Percentiles rank a stretch among this genome's conserved stretches.
phyloP scores from a whole-genome alignment of 2,113 vertebrate species.

The Columbina picui region DNA sequence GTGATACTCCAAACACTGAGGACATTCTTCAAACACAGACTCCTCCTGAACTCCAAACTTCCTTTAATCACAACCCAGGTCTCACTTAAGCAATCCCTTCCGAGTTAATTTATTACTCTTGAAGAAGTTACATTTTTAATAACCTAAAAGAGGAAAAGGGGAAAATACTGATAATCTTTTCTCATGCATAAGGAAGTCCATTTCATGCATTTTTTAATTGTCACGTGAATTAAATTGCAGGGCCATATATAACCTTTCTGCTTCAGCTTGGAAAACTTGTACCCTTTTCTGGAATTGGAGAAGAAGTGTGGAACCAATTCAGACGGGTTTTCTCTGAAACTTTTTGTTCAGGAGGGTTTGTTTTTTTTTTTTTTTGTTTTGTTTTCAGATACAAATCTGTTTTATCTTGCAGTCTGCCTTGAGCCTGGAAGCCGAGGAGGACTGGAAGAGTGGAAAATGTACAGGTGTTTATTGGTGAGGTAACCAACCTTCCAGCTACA shows the following conservation, averaged over 20 bases:
- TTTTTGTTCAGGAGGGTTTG: neutral
- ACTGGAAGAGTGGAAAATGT: neutral
- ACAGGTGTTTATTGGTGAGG: neutral
- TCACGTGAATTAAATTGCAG: slow-evolving; percentile 1
- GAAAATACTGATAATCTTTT: slow-evolving; percentile 35
- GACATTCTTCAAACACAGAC: slow-evolving; percentile 5
- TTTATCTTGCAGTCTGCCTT: neutral
- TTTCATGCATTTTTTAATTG: slow-evolving; percentile 47
- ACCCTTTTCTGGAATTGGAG: neutral
- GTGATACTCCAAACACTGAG: neutral
- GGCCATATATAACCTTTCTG: slow-evolving; percentile 35
- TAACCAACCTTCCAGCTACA: neutral
- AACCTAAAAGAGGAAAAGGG: slow-evolving; percentile 27
- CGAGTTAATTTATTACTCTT: slow-evolving; percentile 29
- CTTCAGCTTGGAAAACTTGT: neutral
- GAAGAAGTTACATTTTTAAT: slow-evolving; percentile 64
- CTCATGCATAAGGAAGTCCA: slow-evolving; percentile 18
- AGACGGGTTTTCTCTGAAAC: neutral
- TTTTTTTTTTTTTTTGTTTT: neutral
- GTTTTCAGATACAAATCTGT: neutral
- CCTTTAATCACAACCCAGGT: slow-evolving; percentile 30
- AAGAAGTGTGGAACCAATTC: neutral
- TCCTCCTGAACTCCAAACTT: slow-evolving; percentile 28
- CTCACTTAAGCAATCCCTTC: slow-evolving; percentile 14
- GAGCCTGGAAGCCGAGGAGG: neutral